Evolutionary conservation across 2,113 vertebrate genomes (phyloP), one percentile per base, ranked within the genome.

Genomic region (Apodemus speciosus): DNA sequence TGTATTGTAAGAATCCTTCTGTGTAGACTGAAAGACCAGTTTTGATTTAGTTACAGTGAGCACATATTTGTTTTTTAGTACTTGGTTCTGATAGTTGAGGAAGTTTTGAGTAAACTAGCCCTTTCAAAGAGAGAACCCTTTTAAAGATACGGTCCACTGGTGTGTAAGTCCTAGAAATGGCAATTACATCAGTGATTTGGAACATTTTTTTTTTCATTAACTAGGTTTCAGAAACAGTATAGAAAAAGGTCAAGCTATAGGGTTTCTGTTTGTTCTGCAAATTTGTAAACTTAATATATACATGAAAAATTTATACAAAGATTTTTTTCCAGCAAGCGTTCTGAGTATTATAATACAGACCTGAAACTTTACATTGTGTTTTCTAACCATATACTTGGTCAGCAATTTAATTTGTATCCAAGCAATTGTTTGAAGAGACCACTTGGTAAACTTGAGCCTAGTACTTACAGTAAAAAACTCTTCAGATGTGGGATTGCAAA

Each of bases 11-110:
- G 90, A 38, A 64, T 40, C 51, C 77, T 58, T 56, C 53, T 66
- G 46, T 84, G 38, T 58, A 25, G 76, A 94, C 43, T 38, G 58
- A 64, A 88, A 86, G 62, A 25, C 27, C 62, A 66, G 20, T 92
- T 95, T 95, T 95, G 40, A 40, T 90, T 72, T 83, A 90, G 87
- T 80, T 88, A 66, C 49, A n/a, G 32, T 56, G 80, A 81, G n/a
- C 84, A 69, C 71, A 27, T 85, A 60, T 86, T 94, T 88, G 38
- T 46, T 35, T 56, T 49, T 85, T 79, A 51, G 0, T 66, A 13
- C 73, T 95, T 95, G 90, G 73, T 88, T 86, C 58, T 64, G 60
- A 46, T 95, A 94, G 64, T 93, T 92, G 4, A 90, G 43, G 53
- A 72, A 72, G 88, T 85, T 95, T 91, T 58, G 7, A 2, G 38